Evolutionary conservation across 1,140 invertebrate species (phyloP).

Genomic region (Drosophila mayri): DNA sequence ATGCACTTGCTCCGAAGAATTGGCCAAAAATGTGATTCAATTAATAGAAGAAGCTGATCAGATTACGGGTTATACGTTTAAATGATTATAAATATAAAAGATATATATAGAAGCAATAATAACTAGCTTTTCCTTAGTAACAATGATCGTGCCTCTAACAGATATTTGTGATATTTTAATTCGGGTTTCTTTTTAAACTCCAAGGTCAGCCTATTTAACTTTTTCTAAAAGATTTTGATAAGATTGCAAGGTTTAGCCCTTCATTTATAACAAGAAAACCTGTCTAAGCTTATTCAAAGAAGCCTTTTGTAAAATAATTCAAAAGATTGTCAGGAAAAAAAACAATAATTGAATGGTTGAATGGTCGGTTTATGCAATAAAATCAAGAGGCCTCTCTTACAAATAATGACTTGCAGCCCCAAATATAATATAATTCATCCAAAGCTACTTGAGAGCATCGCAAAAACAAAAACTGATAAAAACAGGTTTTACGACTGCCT

Average conservation of each 20-base stretch:
- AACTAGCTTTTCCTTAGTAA: background rate
- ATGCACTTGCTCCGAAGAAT: constrained; percentile 86
- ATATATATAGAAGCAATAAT: background rate
- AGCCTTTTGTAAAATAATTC: background rate
- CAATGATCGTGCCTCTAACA: background rate
- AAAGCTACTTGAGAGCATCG: constrained; percentile 1
- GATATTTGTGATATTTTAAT: background rate
- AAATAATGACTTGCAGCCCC: constrained; percentile 23
- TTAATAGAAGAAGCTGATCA: constrained; percentile 85
- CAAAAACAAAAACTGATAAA: constrained; percentile 19
- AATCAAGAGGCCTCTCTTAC: background rate
- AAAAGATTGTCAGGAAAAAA: background rate
- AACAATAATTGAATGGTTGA: background rate
- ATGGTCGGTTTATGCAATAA: background rate
- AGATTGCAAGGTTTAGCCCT: background rate
- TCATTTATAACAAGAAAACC: background rate
- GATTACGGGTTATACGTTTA: constrained; percentile 54
- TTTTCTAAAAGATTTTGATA: background rate
- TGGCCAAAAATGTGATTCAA: constrained; percentile 87
- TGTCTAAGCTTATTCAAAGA: background rate
- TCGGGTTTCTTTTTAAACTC: background rate
- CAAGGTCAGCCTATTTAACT: background rate
- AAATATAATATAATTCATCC: constrained; percentile 24
- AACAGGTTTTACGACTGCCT: constrained; percentile 45
- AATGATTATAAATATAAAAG: background rate